A percentile compares a stretch with the other conserved stretches of the same genome.
These are phyloP conservation scores for Cotesia glomerata DNA, from an alignment of 1,140 invertebrate species.

Conservation along the genomic window DNA sequence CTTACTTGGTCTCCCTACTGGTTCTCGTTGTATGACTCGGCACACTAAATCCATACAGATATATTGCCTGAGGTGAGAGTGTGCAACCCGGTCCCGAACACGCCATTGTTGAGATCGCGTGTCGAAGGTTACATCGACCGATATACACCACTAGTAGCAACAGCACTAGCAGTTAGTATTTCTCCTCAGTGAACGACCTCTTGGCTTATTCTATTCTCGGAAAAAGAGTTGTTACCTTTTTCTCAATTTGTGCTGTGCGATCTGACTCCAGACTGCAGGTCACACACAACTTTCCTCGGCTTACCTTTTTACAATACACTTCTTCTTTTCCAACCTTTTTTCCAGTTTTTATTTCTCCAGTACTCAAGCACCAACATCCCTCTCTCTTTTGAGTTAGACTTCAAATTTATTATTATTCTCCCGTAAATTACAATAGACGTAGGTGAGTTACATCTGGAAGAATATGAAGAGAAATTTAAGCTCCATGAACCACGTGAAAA, in stretches of 20 bases:
- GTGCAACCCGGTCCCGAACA: slow-evolving; percentile 19
- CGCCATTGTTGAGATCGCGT: slow-evolving; percentile 48
- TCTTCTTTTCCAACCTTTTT: too few relatives aligned
- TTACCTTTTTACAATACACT: too few relatives aligned
- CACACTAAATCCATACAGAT: too few relatives aligned
- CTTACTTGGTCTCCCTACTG: slow-evolving; percentile 26
- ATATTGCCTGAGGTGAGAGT: background rate
- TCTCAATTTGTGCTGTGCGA: background rate
- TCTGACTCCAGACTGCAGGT: too few relatives aligned
- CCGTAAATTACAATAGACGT: too few relatives aligned
- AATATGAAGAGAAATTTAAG: too few relatives aligned
- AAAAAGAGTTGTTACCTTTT: background rate
- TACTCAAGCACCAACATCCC: too few relatives aligned
- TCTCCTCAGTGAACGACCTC: slow-evolving; percentile 10
- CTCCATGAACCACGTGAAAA: slow-evolving; percentile 38
- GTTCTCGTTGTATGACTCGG: background rate
- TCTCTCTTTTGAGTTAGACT: too few relatives aligned
- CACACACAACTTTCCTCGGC: slow-evolving; percentile 33
- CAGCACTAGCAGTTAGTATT: background rate
- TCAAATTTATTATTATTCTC: too few relatives aligned
- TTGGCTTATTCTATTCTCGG: background rate
- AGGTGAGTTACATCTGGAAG: too few relatives aligned
- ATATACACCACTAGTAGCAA: too few relatives aligned
- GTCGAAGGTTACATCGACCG: slow-evolving; percentile 55
- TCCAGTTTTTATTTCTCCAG: too few relatives aligned